phyloP scores from a whole-genome alignment of 2,113 vertebrate genomes.

The Misgurnus mizolepis region DNA sequence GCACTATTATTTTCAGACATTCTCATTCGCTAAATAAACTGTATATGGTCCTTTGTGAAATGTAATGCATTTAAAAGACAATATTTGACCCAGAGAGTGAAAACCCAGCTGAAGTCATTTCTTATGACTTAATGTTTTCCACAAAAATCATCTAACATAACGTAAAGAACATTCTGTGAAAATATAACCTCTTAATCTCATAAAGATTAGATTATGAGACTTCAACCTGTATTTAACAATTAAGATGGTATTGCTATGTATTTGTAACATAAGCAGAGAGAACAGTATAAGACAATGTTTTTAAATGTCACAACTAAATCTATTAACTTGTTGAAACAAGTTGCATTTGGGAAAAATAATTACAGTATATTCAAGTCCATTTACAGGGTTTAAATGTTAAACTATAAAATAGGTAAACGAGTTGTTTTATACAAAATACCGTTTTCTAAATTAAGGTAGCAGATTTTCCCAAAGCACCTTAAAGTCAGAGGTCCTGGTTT shows the following conservation, averaged over 20 bases:
- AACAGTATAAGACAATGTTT: background rate
- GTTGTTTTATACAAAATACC: background rate
- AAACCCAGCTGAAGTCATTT: background rate
- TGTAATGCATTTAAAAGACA: background rate
- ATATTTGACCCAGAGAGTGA: background rate
- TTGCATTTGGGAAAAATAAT: too few relatives aligned
- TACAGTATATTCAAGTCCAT: background rate
- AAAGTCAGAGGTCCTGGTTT: slow-evolving; percentile 44
- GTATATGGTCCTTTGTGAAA: background rate
- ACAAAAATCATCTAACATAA: too few relatives aligned
- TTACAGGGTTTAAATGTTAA: background rate
- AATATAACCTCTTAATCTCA: too few relatives aligned
- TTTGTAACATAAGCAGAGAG: background rate
- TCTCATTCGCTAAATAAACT: background rate
- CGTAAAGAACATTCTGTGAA: too few relatives aligned
- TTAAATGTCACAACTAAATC: background rate
- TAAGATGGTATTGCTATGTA: too few relatives aligned
- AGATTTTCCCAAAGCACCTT: slow-evolving; percentile 47
- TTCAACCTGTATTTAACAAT: background rate
- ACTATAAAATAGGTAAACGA: background rate
- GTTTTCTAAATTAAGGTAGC: slow-evolving; percentile 47
- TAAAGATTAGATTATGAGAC: too few relatives aligned
- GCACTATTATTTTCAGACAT: slow-evolving; percentile 27
- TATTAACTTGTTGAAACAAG: too few relatives aligned
- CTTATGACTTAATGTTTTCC: too few relatives aligned